Evolutionary conservation across 2,113 vertebrate species (phyloP).

Genomic region (Xiphorhynchus elegans): DNA sequence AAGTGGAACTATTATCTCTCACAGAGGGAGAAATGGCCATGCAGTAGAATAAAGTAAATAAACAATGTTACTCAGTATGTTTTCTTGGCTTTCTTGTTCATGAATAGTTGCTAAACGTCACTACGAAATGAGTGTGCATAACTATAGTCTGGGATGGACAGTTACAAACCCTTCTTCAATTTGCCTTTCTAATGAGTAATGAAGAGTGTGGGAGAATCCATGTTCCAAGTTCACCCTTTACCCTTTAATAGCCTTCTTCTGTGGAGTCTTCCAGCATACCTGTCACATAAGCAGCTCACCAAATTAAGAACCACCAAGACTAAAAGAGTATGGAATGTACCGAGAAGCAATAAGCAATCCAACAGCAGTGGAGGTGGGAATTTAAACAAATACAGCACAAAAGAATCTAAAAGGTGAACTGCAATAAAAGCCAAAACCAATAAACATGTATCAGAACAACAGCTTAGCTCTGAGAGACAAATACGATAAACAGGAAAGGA

Average conservation of each 20-base stretch:
- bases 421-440: not conserved
- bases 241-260: not conserved
- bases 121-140: not conserved
- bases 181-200: not conserved
- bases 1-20: not conserved
- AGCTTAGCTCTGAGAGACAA: not conserved
- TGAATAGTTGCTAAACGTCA: not conserved
- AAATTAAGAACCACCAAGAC: not conserved
- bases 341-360: not conserved
- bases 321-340: not conserved
- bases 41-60: not conserved
- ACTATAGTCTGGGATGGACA: not conserved
- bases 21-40: not conserved
- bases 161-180: not conserved
- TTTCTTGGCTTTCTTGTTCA: not conserved
- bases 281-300: not conserved
- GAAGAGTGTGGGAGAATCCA: not conserved
- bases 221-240: not conserved
- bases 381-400: not conserved
- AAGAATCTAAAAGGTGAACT: not conserved
- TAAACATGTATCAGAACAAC: not conserved
- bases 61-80: not conserved
- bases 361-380: not conserved
- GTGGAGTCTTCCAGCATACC: not conserved
- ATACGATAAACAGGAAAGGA: not conserved